Evolutionary conservation across 2,797 vertebrate species (phyloP).

Genomic region (Syngnathus rostellatus): DNA sequence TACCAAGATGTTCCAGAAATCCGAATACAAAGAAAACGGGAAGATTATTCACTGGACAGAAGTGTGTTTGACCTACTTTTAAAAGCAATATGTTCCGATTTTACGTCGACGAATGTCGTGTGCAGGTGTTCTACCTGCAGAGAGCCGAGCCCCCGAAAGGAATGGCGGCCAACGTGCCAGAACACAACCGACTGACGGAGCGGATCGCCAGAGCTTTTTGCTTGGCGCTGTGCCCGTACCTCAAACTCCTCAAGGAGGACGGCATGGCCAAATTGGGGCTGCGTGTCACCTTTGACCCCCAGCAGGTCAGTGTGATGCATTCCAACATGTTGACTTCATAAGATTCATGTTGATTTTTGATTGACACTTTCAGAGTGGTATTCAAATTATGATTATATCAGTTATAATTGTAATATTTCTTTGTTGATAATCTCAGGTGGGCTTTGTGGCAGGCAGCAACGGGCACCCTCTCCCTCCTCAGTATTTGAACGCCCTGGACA

Average conservation of each 20-base stretch:
- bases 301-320: conserved; percentile 73
- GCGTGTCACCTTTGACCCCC: conserved; percentile 85
- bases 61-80: conserved; percentile 53
- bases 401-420: neutral
- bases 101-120: conserved; percentile 1
- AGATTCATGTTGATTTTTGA: neutral
- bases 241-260: conserved; percentile 93
- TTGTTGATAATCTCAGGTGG: conserved; percentile 72
- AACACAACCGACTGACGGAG: conserved; percentile 88
- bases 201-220: conserved; percentile 92
- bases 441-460: conserved; percentile 94
- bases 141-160: conserved; percentile 77
- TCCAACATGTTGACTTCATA: neutral
- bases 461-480: conserved; percentile 86
- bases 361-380: neutral
- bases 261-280: conserved; percentile 95
- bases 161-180: conserved; percentile 76
- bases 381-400: neutral
- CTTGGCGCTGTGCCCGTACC: conserved; percentile 86
- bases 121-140: conserved; percentile 89
- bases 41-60: conserved; percentile 98
- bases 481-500: conserved; percentile 94
- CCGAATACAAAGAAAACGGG: conserved; percentile 94
- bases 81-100: neutral
- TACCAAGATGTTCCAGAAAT: conserved; percentile 92